Percentiles rank a stretch among this genome's conserved stretches.
These are phyloP conservation scores for Meriones unguiculatus DNA, from an alignment of 2,113 vertebrate species.

Conservation along the genomic window DNA sequence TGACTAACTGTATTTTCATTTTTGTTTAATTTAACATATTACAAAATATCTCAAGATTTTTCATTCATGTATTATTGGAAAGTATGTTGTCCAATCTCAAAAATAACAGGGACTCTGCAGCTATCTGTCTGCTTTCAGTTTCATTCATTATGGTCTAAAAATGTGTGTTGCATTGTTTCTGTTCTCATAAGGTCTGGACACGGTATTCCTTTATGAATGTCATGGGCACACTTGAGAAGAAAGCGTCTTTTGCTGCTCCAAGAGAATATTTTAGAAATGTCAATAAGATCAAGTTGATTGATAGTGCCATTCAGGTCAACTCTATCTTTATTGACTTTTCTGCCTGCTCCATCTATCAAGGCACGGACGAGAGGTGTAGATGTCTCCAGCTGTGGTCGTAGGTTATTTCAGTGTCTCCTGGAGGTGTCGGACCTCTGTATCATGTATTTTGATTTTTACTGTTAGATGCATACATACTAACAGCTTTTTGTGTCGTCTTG, in stretches of 20 bases:
- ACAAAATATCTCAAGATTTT: constrained; percentile 11
- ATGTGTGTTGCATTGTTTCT: background rate
- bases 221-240: constrained; percentile 24
- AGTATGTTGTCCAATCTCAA: constrained; percentile 6
- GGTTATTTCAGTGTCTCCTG: constrained; percentile 20
- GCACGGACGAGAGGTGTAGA: background rate
- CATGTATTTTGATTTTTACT: background rate
- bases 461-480: background rate
- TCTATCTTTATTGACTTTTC: constrained; percentile 50
- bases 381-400: background rate
- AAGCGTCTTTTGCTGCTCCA: background rate
- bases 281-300: constrained; percentile 61
- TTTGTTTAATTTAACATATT: constrained; percentile 20
- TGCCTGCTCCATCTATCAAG: constrained; percentile 45
- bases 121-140: constrained; percentile 11
- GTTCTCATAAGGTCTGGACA: background rate
- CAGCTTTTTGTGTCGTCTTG: background rate
- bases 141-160: background rate
- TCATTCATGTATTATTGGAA: background rate
- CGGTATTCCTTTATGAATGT: background rate
- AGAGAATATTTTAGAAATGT: constrained; percentile 59
- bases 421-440: background rate
- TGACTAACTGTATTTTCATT: background rate
- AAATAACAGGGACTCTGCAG: background rate
- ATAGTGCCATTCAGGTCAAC: constrained; percentile 43